Conservation (phyloP, 2,797 vertebrate species). For the Antrozous pallidus region DNA sequence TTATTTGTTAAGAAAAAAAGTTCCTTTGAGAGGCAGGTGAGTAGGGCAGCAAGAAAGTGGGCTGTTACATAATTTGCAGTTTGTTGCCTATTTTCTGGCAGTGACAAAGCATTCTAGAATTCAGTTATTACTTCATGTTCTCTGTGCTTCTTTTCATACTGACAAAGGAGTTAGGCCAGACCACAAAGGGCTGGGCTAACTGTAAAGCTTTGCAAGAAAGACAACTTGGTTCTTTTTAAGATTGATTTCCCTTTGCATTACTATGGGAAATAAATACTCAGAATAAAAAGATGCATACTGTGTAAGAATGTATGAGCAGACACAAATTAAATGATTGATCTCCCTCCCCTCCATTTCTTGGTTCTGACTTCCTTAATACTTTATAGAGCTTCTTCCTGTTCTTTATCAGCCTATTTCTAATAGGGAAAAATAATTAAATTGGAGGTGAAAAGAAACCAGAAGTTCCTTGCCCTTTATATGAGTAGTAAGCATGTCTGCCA, state of each 20-base stretch:
- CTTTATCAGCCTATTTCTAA: not conserved
- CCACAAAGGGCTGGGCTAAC: not conserved
- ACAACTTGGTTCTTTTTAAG: not conserved
- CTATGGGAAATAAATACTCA: not conserved
- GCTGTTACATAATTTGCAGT: not conserved
- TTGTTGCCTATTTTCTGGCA: not conserved
- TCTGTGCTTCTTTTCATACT: not conserved
- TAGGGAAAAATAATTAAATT: not conserved
- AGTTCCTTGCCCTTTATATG: not conserved
- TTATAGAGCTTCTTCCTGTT: not conserved
- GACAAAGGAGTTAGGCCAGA: not conserved
- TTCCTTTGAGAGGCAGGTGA: not conserved
- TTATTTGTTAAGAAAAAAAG: not conserved
- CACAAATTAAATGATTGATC: not conserved
- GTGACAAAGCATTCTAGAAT: constrained; percentile 5
- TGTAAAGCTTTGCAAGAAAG: not conserved
- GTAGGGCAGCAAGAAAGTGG: not conserved
- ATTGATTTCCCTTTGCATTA: not conserved
- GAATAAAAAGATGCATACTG: not conserved
- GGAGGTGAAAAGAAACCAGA: not conserved
- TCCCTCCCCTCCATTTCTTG: not conserved
- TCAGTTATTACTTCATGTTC: not conserved
- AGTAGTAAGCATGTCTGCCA: not conserved
- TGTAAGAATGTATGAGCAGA: not conserved
- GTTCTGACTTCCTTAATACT: not conserved